Percentiles rank a stretch among this genome's conserved stretches.
These are phyloP conservation scores for Kuschelorhynchus macadamiae DNA, from an alignment of 2,888 invertebrate genomes.

Conservation along the genomic window DNA sequence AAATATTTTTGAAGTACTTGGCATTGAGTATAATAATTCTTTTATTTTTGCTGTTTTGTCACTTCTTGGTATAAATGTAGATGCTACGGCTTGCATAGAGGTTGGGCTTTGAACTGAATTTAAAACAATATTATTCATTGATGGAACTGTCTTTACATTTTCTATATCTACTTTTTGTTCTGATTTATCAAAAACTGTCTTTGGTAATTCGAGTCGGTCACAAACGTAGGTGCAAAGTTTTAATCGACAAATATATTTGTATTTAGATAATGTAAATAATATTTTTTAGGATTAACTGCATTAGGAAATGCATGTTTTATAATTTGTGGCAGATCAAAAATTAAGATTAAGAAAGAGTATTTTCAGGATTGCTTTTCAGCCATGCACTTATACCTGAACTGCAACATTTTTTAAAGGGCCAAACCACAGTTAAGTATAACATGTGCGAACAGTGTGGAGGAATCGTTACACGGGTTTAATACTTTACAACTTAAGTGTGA, in stretches of 20 bases:
- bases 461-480: conserved; percentile 48
- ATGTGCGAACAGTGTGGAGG: background rate
- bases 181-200: no score
- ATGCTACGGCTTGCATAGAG: no score
- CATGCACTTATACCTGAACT: no score
- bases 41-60: no score
- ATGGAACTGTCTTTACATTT: no score
- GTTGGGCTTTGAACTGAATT: no score
- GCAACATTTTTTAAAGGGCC: conserved; percentile 42
- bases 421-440: conserved; percentile 46
- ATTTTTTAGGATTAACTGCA: no score
- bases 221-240: conserved; percentile 1
- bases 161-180: no score
- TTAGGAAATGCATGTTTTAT: conserved; percentile 33
- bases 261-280: background rate
- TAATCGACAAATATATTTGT: background rate
- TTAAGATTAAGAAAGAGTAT: conserved; percentile 45
- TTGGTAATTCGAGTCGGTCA: background rate
- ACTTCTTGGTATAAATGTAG: no score
- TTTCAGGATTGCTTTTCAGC: conserved; percentile 46
- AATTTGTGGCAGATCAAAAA: conserved; percentile 52
- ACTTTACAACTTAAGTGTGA: conserved; percentile 29
- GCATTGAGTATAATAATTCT: no score
- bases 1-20: background rate
- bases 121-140: no score